Percentiles rank a stretch among this genome's conserved stretches.
Conservation (phyloP, 2,797 vertebrate genomes). For the Enteromius mattozi region DNA sequence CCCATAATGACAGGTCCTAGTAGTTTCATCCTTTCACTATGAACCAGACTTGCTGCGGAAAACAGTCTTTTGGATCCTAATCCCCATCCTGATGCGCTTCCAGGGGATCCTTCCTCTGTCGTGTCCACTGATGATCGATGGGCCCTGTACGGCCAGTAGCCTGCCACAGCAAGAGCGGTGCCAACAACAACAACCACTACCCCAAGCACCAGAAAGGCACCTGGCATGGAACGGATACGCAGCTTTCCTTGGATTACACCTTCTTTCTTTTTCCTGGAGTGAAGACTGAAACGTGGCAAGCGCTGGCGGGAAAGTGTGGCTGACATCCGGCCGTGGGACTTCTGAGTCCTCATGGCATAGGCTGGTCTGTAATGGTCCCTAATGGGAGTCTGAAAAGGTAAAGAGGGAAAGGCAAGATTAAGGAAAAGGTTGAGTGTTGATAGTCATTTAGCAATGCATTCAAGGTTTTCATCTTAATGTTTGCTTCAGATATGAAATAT, state of each 20-base stretch:
- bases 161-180: constrained; percentile 88
- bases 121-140: constrained; percentile 45
- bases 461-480: not conserved
- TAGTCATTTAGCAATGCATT: constrained; percentile 2
- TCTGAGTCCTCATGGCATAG: constrained; percentile 75
- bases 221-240: constrained; percentile 89
- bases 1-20: constrained; percentile 96
- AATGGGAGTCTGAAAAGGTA: constrained; percentile 60
- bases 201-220: constrained; percentile 89
- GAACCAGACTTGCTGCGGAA: constrained; percentile 70
- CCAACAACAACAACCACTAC: constrained; percentile 88
- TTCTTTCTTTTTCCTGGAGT: constrained; percentile 72
- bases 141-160: constrained; percentile 91
- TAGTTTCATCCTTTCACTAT: constrained; percentile 89
- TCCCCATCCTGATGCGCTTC: constrained; percentile 64
- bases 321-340: constrained; percentile 38
- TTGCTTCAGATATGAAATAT: not conserved
- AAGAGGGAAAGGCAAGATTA: constrained; percentile 38
- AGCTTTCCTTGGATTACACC: constrained; percentile 83
- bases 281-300: constrained; percentile 71
- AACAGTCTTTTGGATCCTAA: constrained; percentile 68
- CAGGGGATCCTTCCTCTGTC: constrained; percentile 20
- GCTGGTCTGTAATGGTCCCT: constrained; percentile 22
- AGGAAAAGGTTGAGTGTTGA: not conserved
- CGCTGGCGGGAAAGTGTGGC: constrained; percentile 59